Base-by-base conservation (phyloP, 1,140 invertebrate genomes). In the Vanessa atalanta region DNA sequence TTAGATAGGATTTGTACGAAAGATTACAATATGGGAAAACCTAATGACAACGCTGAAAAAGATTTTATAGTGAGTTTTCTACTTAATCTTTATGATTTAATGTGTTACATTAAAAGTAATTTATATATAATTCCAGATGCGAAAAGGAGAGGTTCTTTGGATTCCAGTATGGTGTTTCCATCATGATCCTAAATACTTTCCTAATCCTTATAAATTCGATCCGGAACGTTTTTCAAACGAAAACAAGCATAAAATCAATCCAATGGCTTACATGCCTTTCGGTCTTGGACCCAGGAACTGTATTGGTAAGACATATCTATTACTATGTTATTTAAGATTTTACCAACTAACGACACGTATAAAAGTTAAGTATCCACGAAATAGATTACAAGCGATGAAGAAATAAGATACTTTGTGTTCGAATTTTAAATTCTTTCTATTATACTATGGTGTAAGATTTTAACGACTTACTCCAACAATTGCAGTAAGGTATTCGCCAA, bases 221-320 rank as follows among this genome's bases (percentile, higher is more conserved):
- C 94, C 95, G 0, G 94, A 95, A 69, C 83, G 95, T 26, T 95
- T 95, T 65, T 93, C 88, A 9, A 92, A 93, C 3, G 91, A 94
- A 65, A 94, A 94, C 79, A 93, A 92, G 48, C 79, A 88, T 5
- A 87, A 92, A 5, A 91, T 94, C 53, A 81, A 90, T 4, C 92
- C 91, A 0, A 93, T 88, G 53, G 85, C 92, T 1, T 95, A 94
- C 71, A 81, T 94, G 75, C 95, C 95, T 0, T 96, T 96, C 77
- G 95, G 95, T 4, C 48, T 91, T 12, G 95, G 95, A 11, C 95
- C 94, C 9, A 88, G 95, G 50, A 95, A 94, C 80, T 96, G 95
- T 79, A 94, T 95, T 57, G 95, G 86, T 88, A 74, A 78, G 60
- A 23, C 3, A 3, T 23, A 37, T 61, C 6, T 61, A 11, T 13